Percentiles rank a stretch among this genome's conserved stretches.
These are phyloP conservation scores for Procambarus clarkii DNA, from an alignment of 1,140 invertebrate species.

Conservation along the genomic window DNA sequence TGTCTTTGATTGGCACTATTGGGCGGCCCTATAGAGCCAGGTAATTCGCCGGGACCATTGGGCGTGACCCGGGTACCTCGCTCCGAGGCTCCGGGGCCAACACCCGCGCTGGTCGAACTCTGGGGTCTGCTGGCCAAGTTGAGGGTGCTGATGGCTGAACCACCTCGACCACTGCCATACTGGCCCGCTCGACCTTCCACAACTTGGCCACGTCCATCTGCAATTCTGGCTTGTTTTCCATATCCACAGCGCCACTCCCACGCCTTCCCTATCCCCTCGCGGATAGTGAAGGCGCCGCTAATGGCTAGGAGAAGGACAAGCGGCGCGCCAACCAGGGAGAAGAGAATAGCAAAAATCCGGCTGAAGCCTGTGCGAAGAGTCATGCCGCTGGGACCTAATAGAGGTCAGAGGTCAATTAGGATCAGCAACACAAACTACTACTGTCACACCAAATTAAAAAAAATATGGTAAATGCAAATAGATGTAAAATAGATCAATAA, in stretches of 20 bases:
- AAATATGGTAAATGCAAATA: no score
- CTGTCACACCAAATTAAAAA: no score
- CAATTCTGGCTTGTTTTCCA: conserved; percentile 40
- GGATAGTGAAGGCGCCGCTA: conserved; percentile 63
- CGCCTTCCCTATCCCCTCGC: conserved; percentile 61
- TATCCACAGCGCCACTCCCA: conserved; percentile 65
- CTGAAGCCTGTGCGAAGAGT: conserved; percentile 63
- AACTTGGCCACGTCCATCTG: conserved; percentile 9
- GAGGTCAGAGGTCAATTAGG: not conserved
- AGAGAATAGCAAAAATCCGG: conserved; percentile 60
- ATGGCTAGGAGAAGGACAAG: conserved; percentile 62
- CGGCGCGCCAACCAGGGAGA: conserved; percentile 61
- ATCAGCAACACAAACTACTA: no score
- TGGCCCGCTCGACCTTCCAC: conserved; percentile 45
- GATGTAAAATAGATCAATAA: no score
- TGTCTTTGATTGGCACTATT: conserved; percentile 36
- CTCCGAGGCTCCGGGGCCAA: not conserved
- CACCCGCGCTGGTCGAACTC: conserved; percentile 20
- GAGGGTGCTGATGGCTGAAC: not conserved
- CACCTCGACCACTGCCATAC: conserved; percentile 37
- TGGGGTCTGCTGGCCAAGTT: conserved; percentile 41
- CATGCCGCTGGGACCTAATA: conserved; percentile 64
- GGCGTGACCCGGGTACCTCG: conserved; percentile 13
- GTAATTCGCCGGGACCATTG: conserved; percentile 53
- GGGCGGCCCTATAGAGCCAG: conserved; percentile 26